Evolutionary conservation across 2,888 invertebrate species (phyloP), one percentile per base, ranked within the genome.

Genomic region (Synanthedon tipuliformis): DNA sequence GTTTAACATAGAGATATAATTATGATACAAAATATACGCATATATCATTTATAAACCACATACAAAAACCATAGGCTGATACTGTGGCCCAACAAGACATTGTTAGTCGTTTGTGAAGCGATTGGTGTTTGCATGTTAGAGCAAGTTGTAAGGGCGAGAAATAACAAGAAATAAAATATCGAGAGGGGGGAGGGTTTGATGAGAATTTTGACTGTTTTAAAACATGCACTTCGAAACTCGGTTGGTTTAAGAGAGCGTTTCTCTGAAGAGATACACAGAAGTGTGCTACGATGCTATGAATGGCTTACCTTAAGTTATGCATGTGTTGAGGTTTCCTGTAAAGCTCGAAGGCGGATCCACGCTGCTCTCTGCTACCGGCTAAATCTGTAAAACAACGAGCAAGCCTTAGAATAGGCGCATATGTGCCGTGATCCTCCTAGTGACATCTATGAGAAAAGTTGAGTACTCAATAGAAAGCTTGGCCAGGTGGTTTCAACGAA

Each of bases 291-390:
- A 45, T 45, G 45, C n/a, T 13, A 45, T 45, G n/a, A n/a, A 15
- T 82, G 4, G 15, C 45, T 87, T 89, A 94, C 94, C 94, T 93
- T 79, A 94, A 81, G 70, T 93, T 94, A 77, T 94, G 93, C 89
- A 94, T 93, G 77, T 92, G 92, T 71, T 94, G 91, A 10, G 96
- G 96, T 81, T 97, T 97, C 61, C 96, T 92, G 77, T 97, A 97
- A 57, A 97, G 88, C 80, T 97, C 97, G 76, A 97, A 97, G n/a
- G 97, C 97, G 59, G 96, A 96, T 34, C 96, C 96, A 53, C 96
- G 89, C 71, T 96, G 96, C 73, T 96, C 96, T 65, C 94, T 90
- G 68, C 95, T 94, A 51, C 96, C 95, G 52, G 95, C 95, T 72
- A 96, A 86, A 77, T 91, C 91, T 79, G 71, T 34, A 34, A 34